Percentiles rank a stretch among this genome's conserved stretches.
Evolutionary conservation across 2,113 vertebrate species (phyloP).

Genomic region (Macquaria australasica): DNA sequence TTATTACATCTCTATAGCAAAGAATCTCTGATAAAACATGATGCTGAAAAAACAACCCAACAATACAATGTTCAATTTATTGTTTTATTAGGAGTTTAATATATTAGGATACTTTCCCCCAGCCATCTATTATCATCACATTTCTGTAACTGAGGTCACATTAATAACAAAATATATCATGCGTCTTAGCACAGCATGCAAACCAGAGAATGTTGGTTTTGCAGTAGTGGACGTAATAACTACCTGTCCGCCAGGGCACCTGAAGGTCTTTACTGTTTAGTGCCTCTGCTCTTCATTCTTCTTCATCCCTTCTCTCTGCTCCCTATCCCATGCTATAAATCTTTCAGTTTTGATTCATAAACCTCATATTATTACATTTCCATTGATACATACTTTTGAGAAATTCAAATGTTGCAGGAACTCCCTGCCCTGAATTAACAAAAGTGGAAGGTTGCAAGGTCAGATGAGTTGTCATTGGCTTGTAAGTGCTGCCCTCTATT

Average conservation of each 20-base stretch:
- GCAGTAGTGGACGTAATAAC: background rate
- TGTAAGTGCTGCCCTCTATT: constrained; percentile 63
- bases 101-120: background rate
- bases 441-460: background rate
- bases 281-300: too few species aligned
- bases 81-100: background rate
- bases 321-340: background rate
- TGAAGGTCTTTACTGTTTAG: background rate
- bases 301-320: background rate
- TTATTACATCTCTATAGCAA: background rate
- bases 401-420: background rate
- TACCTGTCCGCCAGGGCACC: background rate
- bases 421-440: background rate
- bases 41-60: background rate
- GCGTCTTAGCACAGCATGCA: background rate
- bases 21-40: background rate
- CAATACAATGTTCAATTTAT: background rate
- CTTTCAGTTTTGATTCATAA: background rate
- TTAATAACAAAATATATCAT: background rate
- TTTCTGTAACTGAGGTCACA: too few species aligned
- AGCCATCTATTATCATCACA: background rate
- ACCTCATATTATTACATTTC: background rate
- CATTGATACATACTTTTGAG: background rate
- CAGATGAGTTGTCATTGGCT: background rate
- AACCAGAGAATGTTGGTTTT: background rate